Percentiles rank a stretch among this genome's conserved stretches.
phyloP scores from a whole-genome alignment of 2,888 invertebrate species.

The Parapristionchus giblindavisi region DNA sequence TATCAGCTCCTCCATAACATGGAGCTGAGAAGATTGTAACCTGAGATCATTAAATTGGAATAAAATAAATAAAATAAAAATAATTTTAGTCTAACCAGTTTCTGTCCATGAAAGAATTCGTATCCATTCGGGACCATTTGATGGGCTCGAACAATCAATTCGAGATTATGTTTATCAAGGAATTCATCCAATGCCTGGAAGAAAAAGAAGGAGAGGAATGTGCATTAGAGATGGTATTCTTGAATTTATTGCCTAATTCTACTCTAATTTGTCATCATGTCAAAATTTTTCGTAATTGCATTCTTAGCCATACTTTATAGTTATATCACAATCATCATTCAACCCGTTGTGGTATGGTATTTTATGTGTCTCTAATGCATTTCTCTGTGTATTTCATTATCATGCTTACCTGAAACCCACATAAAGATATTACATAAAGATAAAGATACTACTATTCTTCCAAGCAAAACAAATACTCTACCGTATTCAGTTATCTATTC shows the following conservation, averaged over 20 bases:
- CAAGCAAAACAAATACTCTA: too few species aligned
- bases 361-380: too few species aligned
- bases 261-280: background rate
- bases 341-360: too few species aligned
- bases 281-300: too few species aligned
- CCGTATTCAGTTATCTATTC: background rate
- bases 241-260: background rate
- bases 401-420: too few species aligned
- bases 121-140: slow-evolving; percentile 39
- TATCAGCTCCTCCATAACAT: slow-evolving; percentile 36
- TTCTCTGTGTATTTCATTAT: too few species aligned
- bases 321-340: too few species aligned
- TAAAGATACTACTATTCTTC: too few species aligned
- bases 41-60: background rate
- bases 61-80: too few species aligned
- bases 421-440: too few species aligned
- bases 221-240: background rate
- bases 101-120: slow-evolving; percentile 39
- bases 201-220: background rate
- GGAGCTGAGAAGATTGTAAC: slow-evolving; percentile 39
- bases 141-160: slow-evolving; percentile 38
- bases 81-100: slow-evolving; percentile 32
- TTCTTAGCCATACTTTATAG: too few species aligned
- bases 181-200: slow-evolving; percentile 26
- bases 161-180: slow-evolving; percentile 17